These are phyloP conservation scores for Amniataba percoides DNA, from an alignment of 2,797 vertebrate genomes.

Conservation along the genomic window DNA sequence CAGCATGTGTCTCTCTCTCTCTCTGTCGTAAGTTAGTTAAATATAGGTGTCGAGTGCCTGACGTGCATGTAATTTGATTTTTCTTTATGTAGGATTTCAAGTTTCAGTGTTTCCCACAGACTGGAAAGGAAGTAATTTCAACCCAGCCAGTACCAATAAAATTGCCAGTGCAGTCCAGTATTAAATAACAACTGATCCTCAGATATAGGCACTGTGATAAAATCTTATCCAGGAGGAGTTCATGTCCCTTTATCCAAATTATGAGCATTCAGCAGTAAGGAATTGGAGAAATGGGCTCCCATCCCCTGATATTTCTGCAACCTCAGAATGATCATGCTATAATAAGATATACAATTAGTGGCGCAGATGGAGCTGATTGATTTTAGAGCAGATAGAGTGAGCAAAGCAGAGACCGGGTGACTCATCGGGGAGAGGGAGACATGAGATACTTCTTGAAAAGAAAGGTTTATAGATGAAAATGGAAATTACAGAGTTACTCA, in stretches of 20 bases:
- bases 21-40: background rate
- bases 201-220: constrained; percentile 16
- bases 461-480: constrained; percentile 29
- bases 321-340: constrained; percentile 9
- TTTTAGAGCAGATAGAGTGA: constrained; percentile 28
- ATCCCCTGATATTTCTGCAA: constrained; percentile 1
- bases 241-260: constrained; percentile 24
- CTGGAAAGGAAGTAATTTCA: background rate
- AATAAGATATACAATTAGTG: constrained; percentile 28
- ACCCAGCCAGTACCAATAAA: background rate
- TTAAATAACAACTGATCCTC: constrained; percentile 22
- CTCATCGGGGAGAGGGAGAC: constrained; percentile 3
- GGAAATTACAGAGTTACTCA: constrained; percentile 26
- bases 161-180: constrained; percentile 8
- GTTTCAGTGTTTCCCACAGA: background rate
- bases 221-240: constrained; percentile 7
- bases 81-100: background rate
- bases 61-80: background rate
- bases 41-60: background rate
- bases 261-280: constrained; percentile 8
- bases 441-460: constrained; percentile 19
- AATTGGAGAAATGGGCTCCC: background rate
- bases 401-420: background rate
- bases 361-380: constrained; percentile 24
- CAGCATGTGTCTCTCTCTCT: background rate